These are phyloP conservation scores for Rotaria macrura DNA, from an alignment of 2,888 invertebrate species.

Conservation along the genomic window DNA sequence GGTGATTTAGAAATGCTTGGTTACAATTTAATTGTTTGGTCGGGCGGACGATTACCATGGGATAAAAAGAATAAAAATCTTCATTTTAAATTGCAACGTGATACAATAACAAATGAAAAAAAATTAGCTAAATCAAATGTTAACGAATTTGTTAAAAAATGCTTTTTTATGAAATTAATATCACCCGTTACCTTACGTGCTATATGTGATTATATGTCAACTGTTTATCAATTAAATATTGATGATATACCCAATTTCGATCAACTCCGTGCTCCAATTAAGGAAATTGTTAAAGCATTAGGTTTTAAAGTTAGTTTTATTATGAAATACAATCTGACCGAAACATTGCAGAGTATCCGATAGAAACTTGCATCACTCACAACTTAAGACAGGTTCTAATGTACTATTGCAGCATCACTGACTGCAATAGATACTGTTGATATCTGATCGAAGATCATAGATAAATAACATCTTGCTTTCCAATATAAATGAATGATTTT, in stretches of 20 bases:
- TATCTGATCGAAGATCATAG: too few species aligned
- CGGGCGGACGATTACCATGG: slow-evolving; percentile 7
- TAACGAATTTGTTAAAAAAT: slow-evolving; percentile 18
- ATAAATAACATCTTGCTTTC: too few species aligned
- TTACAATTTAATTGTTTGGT: slow-evolving; percentile 17
- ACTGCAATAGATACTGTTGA: too few species aligned
- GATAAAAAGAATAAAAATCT: background rate
- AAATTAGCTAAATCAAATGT: slow-evolving; percentile 9
- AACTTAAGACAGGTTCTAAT: too few species aligned
- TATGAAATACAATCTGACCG: too few species aligned
- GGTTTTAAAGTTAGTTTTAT: background rate
- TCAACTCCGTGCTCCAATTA: slow-evolving; percentile 14
- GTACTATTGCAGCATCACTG: too few species aligned
- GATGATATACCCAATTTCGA: slow-evolving; percentile 9
- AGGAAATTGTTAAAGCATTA: slow-evolving; percentile 9
- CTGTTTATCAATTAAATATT: slow-evolving; percentile 7
- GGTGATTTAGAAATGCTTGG: slow-evolving; percentile 22
- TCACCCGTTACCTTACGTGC: background rate
- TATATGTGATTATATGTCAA: slow-evolving; percentile 17
- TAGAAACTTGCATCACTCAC: too few species aligned
- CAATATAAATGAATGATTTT: too few species aligned
- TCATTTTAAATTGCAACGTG: background rate
- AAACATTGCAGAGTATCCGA: too few species aligned
- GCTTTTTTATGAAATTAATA: slow-evolving; percentile 6
- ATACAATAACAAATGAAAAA: background rate